Evolutionary conservation across 2,797 vertebrate species (phyloP).

Genomic region (Micropoecilia bifurca): DNA sequence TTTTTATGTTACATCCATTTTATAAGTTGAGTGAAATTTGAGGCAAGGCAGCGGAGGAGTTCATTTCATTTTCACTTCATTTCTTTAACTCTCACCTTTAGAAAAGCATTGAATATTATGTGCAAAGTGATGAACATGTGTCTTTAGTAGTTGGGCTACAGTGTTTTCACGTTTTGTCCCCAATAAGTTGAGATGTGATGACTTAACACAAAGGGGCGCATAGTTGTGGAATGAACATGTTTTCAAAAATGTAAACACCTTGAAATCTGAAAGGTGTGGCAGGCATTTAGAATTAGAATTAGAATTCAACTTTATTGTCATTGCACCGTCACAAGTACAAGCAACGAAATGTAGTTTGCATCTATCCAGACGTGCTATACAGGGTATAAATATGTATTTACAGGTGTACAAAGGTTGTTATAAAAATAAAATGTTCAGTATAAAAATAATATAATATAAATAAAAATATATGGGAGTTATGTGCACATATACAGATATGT

Average conservation of each 20-base stretch:
- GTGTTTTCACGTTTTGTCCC: neutral
- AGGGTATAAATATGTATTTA: no score
- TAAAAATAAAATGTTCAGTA: no score
- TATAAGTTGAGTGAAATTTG: conserved; percentile 46
- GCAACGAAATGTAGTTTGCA: no score
- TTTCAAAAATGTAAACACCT: neutral
- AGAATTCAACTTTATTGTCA: no score
- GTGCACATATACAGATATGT: no score
- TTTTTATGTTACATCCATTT: conserved; percentile 33
- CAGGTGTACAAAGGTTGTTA: no score
- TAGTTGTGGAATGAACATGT: neutral
- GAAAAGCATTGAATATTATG: neutral
- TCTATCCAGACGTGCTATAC: no score
- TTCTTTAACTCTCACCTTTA: neutral
- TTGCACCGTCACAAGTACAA: no score
- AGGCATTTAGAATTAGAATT: no score
- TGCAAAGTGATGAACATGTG: conserved; percentile 1
- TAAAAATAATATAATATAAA: no score
- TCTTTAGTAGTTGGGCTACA: conserved; percentile 2
- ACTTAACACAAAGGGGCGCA: neutral
- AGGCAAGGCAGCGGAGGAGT: conserved; percentile 37
- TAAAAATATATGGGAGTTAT: no score
- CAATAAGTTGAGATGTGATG: neutral
- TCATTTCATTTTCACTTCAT: conserved; percentile 15
- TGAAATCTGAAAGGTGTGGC: neutral